phyloP scores from a whole-genome alignment of 2,888 invertebrate genomes.

The Coronaproctus castanopsis region DNA sequence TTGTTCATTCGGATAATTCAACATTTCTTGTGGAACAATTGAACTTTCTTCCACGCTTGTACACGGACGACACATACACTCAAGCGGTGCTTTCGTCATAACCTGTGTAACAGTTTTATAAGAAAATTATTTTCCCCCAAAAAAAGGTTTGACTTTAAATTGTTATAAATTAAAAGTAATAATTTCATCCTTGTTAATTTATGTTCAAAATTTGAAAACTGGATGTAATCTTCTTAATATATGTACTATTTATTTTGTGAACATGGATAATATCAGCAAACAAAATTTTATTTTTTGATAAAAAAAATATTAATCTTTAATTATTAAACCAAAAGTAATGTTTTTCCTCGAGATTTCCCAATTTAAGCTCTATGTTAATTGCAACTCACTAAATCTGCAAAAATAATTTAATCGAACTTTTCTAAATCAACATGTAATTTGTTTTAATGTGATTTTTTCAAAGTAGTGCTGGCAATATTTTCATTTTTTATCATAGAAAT shows the following conservation, averaged over 20 bases:
- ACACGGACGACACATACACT: slow-evolving; percentile 87
- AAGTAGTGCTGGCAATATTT: too few relatives aligned
- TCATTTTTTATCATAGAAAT: too few relatives aligned
- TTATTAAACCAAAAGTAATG: too few relatives aligned
- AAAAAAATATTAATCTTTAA: too few relatives aligned
- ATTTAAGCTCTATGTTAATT: too few relatives aligned
- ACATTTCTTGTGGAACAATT: slow-evolving; percentile 73
- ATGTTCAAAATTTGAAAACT: not conserved
- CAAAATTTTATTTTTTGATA: not conserved
- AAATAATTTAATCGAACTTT: too few relatives aligned
- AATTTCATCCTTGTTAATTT: not conserved
- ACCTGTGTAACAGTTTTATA: slow-evolving; percentile 33
- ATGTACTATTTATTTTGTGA: not conserved
- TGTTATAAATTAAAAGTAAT: not conserved
- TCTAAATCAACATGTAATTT: too few relatives aligned
- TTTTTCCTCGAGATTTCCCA: too few relatives aligned
- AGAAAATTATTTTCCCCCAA: not conserved
- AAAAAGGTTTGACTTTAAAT: too few relatives aligned
- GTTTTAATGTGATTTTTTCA: too few relatives aligned
- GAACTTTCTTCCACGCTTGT: slow-evolving; percentile 71
- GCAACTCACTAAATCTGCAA: too few relatives aligned
- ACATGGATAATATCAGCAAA: not conserved
- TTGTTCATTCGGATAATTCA: slow-evolving; percentile 63
- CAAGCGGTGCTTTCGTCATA: slow-evolving; percentile 74
- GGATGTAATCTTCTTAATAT: not conserved